Percentiles rank a stretch among this genome's conserved stretches.
These are phyloP conservation scores for Drosophila pegasa DNA, from an alignment of 2,888 invertebrate species.

Conservation along the genomic window DNA sequence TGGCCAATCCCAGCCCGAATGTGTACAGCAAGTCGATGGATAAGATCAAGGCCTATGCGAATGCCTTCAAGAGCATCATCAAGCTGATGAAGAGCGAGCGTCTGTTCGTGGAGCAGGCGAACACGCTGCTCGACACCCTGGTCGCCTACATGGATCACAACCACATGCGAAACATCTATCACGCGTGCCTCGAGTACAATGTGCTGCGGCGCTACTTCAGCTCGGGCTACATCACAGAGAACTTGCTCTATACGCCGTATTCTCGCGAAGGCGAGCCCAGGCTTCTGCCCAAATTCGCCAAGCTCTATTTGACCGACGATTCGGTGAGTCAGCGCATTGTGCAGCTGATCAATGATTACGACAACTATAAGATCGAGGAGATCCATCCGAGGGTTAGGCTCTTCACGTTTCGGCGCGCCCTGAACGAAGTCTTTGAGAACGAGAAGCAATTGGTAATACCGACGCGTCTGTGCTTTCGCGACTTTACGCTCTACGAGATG, in stretches of 20 bases:
- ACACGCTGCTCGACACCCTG: conserved; percentile 61
- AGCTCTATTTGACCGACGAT: conserved; percentile 68
- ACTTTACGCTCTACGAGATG: conserved; percentile 76
- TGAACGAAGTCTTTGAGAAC: conserved; percentile 66
- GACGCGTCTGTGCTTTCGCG: conserved; percentile 78
- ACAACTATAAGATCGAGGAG: conserved; percentile 52
- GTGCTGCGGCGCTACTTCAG: conserved; percentile 53
- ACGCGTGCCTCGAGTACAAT: conserved; percentile 75
- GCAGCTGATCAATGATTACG: conserved; percentile 57
- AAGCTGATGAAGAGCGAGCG: conserved; percentile 65
- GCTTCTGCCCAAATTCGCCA: conserved; percentile 64
- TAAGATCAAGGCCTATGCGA: conserved; percentile 56
- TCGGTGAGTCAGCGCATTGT: conserved; percentile 64
- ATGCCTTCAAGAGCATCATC: conserved; percentile 68
- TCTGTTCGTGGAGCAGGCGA: conserved; percentile 70
- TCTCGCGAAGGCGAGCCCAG: conserved; percentile 32
- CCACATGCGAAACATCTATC: conserved; percentile 55
- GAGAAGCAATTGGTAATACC: conserved; percentile 64
- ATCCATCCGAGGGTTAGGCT: conserved; percentile 60
- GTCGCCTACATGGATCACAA: conserved; percentile 55
- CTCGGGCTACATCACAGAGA: conserved; percentile 33
- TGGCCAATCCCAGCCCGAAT: conserved; percentile 48
- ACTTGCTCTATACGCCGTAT: conserved; percentile 6
- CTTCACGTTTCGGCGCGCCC: conserved; percentile 59
- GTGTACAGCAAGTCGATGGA: conserved; percentile 50